Evolutionary conservation across 1,140 invertebrate genomes (phyloP).

Genomic region (Probaryconus sp.): DNA sequence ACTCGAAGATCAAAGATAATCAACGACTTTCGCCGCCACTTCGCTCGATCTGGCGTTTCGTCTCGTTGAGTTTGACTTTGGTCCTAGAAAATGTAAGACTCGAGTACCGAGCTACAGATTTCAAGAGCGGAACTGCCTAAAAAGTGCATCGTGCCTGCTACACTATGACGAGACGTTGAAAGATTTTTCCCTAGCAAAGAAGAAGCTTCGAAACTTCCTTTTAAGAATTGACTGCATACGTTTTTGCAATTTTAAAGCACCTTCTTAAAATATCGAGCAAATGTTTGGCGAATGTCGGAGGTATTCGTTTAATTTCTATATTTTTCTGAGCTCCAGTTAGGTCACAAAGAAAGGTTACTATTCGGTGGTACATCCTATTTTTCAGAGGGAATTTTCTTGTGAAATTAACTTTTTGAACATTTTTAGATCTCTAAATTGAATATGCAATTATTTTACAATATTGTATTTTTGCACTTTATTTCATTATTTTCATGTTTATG

Average conservation of each 20-base stretch:
- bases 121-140: conserved; percentile 17
- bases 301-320: conserved; percentile 16
- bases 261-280: conserved; percentile 31
- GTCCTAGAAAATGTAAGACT: conserved; percentile 52
- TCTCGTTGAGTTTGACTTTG: conserved; percentile 64
- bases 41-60: conserved; percentile 54
- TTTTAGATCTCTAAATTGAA: too few species aligned
- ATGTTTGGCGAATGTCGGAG: conserved; percentile 28
- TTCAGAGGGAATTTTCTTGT: too few species aligned
- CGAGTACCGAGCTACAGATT: conserved; percentile 37
- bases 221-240: conserved; percentile 11
- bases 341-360: too few species aligned
- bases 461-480: too few species aligned
- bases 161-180: conserved; percentile 4
- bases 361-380: too few species aligned
- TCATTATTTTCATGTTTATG: too few species aligned
- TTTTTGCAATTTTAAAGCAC: conserved; percentile 34
- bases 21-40: conserved; percentile 63
- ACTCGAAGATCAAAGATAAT: conserved; percentile 71
- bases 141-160: conserved; percentile 40
- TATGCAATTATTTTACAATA: not conserved
- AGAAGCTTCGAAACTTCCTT: conserved; percentile 10
- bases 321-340: too few species aligned
- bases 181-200: conserved; percentile 44
- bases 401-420: too few species aligned